Evolutionary conservation across 2,113 vertebrate genomes (phyloP), one percentile per base, ranked within the genome.

Genomic region (Mustelus asterias): DNA sequence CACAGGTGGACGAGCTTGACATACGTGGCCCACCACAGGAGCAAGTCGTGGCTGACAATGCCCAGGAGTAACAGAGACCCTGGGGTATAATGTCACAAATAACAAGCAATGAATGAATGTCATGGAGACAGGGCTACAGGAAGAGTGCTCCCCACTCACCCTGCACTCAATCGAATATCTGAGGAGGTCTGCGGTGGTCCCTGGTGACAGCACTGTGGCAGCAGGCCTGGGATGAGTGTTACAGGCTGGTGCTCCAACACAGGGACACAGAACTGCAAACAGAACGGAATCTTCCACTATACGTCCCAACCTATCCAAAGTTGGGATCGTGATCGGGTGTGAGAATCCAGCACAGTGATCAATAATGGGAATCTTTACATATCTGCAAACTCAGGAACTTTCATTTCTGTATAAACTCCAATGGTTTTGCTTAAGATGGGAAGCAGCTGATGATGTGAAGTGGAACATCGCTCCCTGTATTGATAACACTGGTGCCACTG

Each of bases 1-100:
- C 98, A 0, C 98, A 98, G 20, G 98, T 98, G 96, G 98, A 98
- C 63, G 98, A 98, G 96, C 98, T 98, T 5, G 98, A 98, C 96
- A 97, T 98, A 96, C 96, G 98, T 4, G 98, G 98, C 0, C 97
- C 98, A 0, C 98, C 98, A 0, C 97, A 97, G 41, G 69, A 26
- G 2, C 67, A 20, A 26, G 11, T 16, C 0, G 69, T 22, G 41
- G 94, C 11, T 11, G 10, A 14, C 41, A 14, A 67, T 3, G 18
- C 37, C 92, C n/a, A 0, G 0, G 92, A 70, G 22, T 94, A 41
- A 48, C 9, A 26, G 0, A 41, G 37, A 44, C 16, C 37, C 37
- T 37, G 80, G 37, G 37, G 80, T 37, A 24, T 2, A 41, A 20
- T 14, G 29, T 10, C 18, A 44, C 83, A 86, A 20, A 58, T 26